Evolutionary conservation across 1,140 invertebrate species (phyloP), one percentile per base, ranked within the genome.

Genomic region (Papilio xuthus): DNA sequence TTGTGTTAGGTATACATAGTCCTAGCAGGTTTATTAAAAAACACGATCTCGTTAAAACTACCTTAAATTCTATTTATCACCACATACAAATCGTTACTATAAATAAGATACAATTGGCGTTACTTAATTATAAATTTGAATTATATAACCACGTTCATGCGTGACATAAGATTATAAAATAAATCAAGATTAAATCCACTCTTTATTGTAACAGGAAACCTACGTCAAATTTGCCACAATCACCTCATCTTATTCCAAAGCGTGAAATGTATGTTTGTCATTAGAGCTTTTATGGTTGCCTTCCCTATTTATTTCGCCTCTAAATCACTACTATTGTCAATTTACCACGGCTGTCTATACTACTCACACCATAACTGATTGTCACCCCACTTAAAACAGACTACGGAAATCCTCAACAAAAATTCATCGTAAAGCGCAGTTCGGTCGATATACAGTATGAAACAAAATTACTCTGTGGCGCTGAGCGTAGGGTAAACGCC

Each of bases 211-310:
- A 75, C 26, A 75, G 77, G 81, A 86, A 78, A 85, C 84, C 89
- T 86, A 82, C 84, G 88, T 86, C 86, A 87, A 92, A 92, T 91
- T 85, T 81, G 84, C 89, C 82, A 87, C 86, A 90, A 89, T 86
- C 83, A 80, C 79, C 84, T 84, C 78, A 82, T 83, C 83, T 79
- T 83, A 85, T 88, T 84, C 80, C 80, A 71, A 44, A 89, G 79
- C 90, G 88, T 92, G 87, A 92, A 93, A 93, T 90, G 85, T 84
- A 80, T 93, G 89, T 93, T 93, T 92, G 90, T 90, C 87, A 90
- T 90, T 88, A 87, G 83, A 86, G 81, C 88, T 87, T 89, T 89
- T 89, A 91, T 88, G 90, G 89, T 86, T 85, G 32, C 26, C 85
- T 90, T 89, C 85, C 84, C 86, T 88, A 90, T 91, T 91, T 90